Base-by-base conservation (phyloP, 2,888 invertebrate genomes). In the Micoletzkya japonica region DNA sequence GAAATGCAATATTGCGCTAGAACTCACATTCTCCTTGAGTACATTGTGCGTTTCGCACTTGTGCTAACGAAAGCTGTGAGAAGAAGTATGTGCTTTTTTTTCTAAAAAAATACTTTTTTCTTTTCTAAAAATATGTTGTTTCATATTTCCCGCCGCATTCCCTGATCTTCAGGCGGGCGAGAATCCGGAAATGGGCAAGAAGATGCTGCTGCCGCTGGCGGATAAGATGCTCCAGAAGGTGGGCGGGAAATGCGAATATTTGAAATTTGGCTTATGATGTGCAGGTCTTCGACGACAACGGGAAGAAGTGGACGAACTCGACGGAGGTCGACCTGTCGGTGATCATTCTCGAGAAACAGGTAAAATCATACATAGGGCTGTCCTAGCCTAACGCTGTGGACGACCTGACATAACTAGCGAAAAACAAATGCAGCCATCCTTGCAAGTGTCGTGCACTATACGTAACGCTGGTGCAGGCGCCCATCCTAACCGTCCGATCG, bases 181-280 rank as follows among this genome's bases (percentile, higher is more conserved):
- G 59, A 85, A 87, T 73, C 75, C 82, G 24, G 85, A 83, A 64
- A 82, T 90, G 49, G 89, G 89, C 0, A 87, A 87, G 78, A 90
- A 90, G 74, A 90, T 96, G 76, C 90, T 92, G 34, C 89, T 95
- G 37, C 91, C 92, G 2, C 88, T 97, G 73, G 96, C 96, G 6
- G 94, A 95, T 86, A 90, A 93, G 86, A 95, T 97, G 96, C 57
- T 68, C 68, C 44, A 32, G 34, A 68, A 68, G 68, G 58, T 58
- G 10, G 17, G 14, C 30, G 20, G 20, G 3, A 20, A 50, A 50
- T 50, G 50, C 20, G 50, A 50, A 50, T 10, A 20, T 50, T 50
- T 50, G 6, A 30, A n/a, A 20, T 57, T 57, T 56, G 17, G 28
- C 10, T 4, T 32, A 4, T 14, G 20, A 2, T 57, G 3, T 26